Evolutionary conservation across 2,888 invertebrate genomes (phyloP), one percentile per base, ranked within the genome.

Genomic region (Chalcis sispes): DNA sequence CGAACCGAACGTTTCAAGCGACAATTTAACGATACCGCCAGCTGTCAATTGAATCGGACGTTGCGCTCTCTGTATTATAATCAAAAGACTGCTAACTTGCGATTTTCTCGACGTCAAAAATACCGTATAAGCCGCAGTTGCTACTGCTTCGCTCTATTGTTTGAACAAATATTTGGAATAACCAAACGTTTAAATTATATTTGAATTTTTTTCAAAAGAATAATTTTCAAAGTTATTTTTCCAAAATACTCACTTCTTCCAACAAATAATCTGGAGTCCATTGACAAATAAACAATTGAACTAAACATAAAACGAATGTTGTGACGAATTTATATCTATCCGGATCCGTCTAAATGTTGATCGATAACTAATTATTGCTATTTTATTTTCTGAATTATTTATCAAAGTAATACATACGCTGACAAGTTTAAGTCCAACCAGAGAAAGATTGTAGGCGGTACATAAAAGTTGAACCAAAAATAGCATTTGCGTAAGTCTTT

Each of bases 241-340:
- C 3, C 18, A 23, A 20, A 5, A 3, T 32, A 29, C 56, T 27
- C 29, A 56, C 56, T n/a, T 56, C 56, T 29, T 32, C 32, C 18
- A 56, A 29, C 10, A 56, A 29, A 56, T 7, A n/a, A 10, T 56
- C 29, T 3, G 56, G 56, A 13, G 56, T 7, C 56, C 56, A 56
- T n/a, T 56, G 56, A 29, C 56, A 56, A 56, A 56, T 23, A 18
- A n/a, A 56, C 13, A 56, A 23, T 18, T 56, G n/a, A 3, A 56
- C 32, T 5, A 56, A n/a, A 7, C 32, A 56, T 1, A 56, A 4
- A 2, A 13, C 56, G 8, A 56, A 56, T 1, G n/a, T n/a, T 23
- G 29, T 7, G 4, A 56, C 8, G 56, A 56, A 56, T n/a, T 29
- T 56, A 23, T 23, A 56, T n/a, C 18, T 56, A n/a, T 56, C 29